A percentile compares a stretch with the other conserved stretches of the same genome.
Conservation (phyloP, 1,140 invertebrate species). For the Stegodyphus dumicola region DNA sequence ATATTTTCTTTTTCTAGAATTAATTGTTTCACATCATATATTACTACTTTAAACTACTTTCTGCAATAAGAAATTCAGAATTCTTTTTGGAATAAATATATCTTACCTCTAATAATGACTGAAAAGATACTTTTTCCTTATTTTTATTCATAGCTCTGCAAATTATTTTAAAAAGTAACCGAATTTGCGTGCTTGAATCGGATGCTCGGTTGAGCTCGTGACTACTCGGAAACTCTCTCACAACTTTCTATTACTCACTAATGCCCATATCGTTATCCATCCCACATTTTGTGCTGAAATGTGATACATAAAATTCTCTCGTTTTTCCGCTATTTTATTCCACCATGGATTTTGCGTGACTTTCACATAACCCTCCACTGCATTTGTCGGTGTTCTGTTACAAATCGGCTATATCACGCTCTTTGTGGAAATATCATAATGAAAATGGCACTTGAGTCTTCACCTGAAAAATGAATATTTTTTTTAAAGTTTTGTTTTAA, state of each 20-base stretch:
- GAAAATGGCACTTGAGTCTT: no score
- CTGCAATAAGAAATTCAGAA: no score
- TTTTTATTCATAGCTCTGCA: no score
- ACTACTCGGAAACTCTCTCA: constrained; percentile 11
- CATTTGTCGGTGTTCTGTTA: constrained; percentile 31
- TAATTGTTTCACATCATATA: no score
- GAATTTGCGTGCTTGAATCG: constrained; percentile 30
- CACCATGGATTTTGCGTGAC: constrained; percentile 27
- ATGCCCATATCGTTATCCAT: constrained; percentile 31
- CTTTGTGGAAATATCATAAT: neutral
- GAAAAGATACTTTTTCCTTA: no score
- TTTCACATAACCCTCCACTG: neutral
- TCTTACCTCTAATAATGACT: no score
- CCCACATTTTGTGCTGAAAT: constrained; percentile 21
- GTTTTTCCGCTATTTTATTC: neutral
- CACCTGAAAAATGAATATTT: no score
- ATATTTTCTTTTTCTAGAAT: no score
- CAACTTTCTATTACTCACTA: constrained; percentile 20
- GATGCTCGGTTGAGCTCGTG: constrained; percentile 35
- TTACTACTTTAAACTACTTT: no score
- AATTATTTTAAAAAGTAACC: no score
- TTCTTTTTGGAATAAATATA: no score
- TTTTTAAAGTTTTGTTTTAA: no score
- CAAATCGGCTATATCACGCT: constrained; percentile 25
- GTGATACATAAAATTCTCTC: neutral